phyloP scores from a whole-genome alignment of 1,140 invertebrate genomes.

The Calephelis virginiensis region DNA sequence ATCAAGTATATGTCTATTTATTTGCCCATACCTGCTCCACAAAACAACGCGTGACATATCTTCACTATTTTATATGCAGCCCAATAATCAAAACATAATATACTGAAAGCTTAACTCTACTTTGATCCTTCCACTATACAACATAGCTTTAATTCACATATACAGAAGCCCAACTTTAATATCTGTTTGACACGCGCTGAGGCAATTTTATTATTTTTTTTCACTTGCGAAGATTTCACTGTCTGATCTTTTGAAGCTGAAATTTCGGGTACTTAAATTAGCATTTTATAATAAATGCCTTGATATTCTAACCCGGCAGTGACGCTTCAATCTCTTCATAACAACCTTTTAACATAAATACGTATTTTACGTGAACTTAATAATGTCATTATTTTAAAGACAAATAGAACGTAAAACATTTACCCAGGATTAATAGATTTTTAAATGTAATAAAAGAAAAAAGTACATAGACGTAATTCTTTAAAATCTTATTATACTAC shows the following conservation, averaged over 20 bases:
- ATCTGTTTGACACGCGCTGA: constrained; percentile 14
- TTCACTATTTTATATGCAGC: not conserved
- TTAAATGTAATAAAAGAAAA: no score
- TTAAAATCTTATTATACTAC: no score
- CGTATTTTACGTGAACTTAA: constrained; percentile 1
- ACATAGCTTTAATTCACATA: constrained; percentile 7
- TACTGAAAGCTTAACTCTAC: not conserved
- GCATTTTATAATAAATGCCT: constrained; percentile 27
- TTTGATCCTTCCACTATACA: constrained; percentile 7
- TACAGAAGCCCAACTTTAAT: constrained; percentile 13
- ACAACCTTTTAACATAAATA: constrained; percentile 9
- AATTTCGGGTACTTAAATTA: constrained; percentile 30
- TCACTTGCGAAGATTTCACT: constrained; percentile 12
- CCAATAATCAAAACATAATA: not conserved
- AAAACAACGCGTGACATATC: not conserved
- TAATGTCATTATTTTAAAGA: not conserved
- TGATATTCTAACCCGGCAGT: constrained; percentile 1
- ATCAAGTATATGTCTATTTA: no score
- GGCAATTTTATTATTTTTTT: constrained; percentile 13
- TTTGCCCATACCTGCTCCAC: no score
- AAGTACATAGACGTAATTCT: no score
- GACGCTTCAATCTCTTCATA: constrained; percentile 14
- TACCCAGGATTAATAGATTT: no score
- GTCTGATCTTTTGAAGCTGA: constrained; percentile 24
- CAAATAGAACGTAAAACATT: not conserved